Base-by-base conservation (phyloP, 1,140 invertebrate genomes). In the Bombus balteatus region DNA sequence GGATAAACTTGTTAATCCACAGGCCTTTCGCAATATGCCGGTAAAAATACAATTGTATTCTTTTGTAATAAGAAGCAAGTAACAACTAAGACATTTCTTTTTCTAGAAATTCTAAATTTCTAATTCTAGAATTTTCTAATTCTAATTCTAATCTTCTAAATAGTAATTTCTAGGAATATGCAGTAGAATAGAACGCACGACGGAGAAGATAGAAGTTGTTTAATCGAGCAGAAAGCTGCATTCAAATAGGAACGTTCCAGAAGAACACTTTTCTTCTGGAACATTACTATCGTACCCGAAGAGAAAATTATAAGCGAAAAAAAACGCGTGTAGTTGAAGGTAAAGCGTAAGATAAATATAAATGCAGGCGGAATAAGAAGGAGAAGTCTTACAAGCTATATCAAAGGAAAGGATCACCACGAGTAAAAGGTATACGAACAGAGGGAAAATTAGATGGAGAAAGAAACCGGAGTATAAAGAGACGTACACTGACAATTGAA, bases 401-500 rank as follows among this genome's bases (percentile, higher is more conserved):
- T 81, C 68, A 59, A 73, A 73, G 53, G 28, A 62, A n/a, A 6
- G 39, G 15, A 59, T 25, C 37, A 39, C 12, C 13, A 32, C 39
- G 34, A 53, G 39, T 39, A 71, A 83, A 68, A 43, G 53, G 34
- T 47, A 70, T 25, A 39, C 70, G 15, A 43, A 32, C 62, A 78
- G 43, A 71, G 72, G 66, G n/a, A 66, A 66, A 83, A 82, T 68
- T 70, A 71, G 70, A 81, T 57, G 47, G 22, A 25, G n/a, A 53
- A 71, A 28, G 32, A 53, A 47, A 68, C 66, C 43, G 13, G 66
- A n/a, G 43, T 28, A 71, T 70, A 80, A 80, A 53, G 66, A 80
- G 65, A 70, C 34, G 39, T 37, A 37, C 65, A 34, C 77, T 47
- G 41, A 68, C 43, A 79, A 79, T 41, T 71, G 66, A 10, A 39